phyloP scores from a whole-genome alignment of 2,113 vertebrate species.

The Scytalopus superciliaris region DNA sequence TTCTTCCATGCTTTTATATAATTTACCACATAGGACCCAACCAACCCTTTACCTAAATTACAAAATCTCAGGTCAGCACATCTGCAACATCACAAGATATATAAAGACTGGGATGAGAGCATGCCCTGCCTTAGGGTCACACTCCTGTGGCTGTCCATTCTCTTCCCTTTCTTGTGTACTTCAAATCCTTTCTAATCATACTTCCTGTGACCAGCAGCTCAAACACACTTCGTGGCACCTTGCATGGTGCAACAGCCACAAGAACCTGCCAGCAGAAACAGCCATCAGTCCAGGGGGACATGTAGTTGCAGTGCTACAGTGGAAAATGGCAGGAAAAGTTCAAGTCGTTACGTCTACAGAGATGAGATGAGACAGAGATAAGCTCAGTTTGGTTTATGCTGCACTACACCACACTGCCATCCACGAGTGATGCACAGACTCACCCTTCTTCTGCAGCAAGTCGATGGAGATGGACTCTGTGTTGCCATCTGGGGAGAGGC shows the following conservation, averaged over 20 bases:
- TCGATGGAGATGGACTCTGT: constrained; percentile 87
- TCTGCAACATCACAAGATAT: background rate
- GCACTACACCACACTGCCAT: accelerated
- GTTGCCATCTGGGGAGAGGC: constrained; percentile 90
- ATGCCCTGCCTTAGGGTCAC: background rate
- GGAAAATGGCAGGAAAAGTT: background rate
- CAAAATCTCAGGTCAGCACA: background rate
- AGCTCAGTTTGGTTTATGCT: background rate
- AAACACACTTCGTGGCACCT: background rate
- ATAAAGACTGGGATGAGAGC: background rate
- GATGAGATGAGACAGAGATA: background rate
- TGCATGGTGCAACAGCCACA: background rate
- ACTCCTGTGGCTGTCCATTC: background rate
- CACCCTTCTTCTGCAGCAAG: constrained; percentile 91
- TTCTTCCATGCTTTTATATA: background rate
- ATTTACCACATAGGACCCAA: background rate
- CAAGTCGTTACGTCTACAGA: background rate
- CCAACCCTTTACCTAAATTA: background rate
- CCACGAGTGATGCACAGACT: background rate
- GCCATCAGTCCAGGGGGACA: background rate
- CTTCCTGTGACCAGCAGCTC: background rate
- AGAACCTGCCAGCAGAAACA: background rate
- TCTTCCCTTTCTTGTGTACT: background rate
- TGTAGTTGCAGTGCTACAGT: background rate
- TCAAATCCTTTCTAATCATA: background rate